Percentiles rank a stretch among this genome's conserved stretches.
These are phyloP conservation scores for Upupa epops DNA, from an alignment of 2,113 vertebrate species.

Conservation along the genomic window DNA sequence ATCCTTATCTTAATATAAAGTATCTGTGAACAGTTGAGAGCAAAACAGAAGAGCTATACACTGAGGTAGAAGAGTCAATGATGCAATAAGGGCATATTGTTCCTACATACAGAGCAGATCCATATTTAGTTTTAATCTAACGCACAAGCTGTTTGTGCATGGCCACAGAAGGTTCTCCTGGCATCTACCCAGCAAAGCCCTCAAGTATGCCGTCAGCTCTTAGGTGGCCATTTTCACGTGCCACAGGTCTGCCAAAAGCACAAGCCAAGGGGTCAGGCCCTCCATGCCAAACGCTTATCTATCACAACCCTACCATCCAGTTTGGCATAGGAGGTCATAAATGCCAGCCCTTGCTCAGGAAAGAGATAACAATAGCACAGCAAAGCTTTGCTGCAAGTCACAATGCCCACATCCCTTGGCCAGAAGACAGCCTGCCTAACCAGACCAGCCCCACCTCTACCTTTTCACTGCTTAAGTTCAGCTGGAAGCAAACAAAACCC, in stretches of 20 bases:
- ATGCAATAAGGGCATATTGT: neutral
- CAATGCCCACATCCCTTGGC: fast-evolving
- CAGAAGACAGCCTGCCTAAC: neutral
- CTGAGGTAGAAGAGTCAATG: neutral
- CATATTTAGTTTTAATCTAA: neutral
- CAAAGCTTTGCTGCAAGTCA: neutral
- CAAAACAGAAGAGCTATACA: conserved; percentile 11
- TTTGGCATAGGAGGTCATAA: neutral
- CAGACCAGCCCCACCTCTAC: neutral
- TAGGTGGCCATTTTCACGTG: fast-evolving
- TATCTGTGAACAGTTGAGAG: neutral
- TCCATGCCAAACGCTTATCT: neutral
- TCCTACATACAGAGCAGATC: neutral
- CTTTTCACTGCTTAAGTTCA: neutral
- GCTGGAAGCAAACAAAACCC: neutral
- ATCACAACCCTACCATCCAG: neutral
- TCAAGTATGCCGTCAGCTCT: fast-evolving
- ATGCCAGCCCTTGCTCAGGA: neutral
- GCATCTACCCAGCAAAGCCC: neutral
- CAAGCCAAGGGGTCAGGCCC: neutral
- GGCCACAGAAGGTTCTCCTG: neutral
- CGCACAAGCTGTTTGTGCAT: neutral
- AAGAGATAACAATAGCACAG: neutral
- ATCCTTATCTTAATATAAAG: conserved; percentile 46
- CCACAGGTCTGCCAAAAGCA: neutral